phyloP scores from a whole-genome alignment of 2,888 invertebrate species.

The Spisula solida region DNA sequence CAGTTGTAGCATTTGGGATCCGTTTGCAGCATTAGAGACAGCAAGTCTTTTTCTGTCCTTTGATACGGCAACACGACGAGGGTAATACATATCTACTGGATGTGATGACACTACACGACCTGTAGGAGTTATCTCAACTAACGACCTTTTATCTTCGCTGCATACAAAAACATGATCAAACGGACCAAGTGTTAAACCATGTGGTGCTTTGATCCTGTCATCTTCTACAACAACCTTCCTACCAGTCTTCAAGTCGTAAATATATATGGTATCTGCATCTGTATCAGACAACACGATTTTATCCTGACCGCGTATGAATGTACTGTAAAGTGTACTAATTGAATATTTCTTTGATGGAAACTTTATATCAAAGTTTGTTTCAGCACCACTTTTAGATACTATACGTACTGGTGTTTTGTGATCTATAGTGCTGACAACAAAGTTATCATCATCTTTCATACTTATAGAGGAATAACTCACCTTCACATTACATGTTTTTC shows the following conservation, averaged over 20 bases:
- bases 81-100: constrained; percentile 4
- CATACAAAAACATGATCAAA: constrained; percentile 33
- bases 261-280: constrained; percentile 2
- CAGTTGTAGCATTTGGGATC: background rate
- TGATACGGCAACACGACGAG: constrained; percentile 1
- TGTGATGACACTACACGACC: constrained; percentile 27
- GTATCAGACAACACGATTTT: constrained; percentile 35
- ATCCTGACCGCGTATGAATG: constrained; percentile 1
- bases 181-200: constrained; percentile 26
- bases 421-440: constrained; percentile 5
- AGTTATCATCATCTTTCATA: background rate
- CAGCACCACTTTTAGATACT: constrained; percentile 24
- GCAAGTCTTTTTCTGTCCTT: constrained; percentile 24
- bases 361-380: constrained; percentile 11
- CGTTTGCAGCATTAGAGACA: background rate
- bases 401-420: constrained; percentile 33
- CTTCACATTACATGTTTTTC: background rate
- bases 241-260: constrained; percentile 22
- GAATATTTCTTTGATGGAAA: constrained; percentile 33
- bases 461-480: background rate
- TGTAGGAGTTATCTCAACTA: constrained; percentile 11
- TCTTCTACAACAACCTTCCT: constrained; percentile 2
- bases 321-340: background rate
- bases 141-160: background rate
- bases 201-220: constrained; percentile 4